phyloP scores from a whole-genome alignment of 2,888 invertebrate genomes.

The Brachyptera putata region DNA sequence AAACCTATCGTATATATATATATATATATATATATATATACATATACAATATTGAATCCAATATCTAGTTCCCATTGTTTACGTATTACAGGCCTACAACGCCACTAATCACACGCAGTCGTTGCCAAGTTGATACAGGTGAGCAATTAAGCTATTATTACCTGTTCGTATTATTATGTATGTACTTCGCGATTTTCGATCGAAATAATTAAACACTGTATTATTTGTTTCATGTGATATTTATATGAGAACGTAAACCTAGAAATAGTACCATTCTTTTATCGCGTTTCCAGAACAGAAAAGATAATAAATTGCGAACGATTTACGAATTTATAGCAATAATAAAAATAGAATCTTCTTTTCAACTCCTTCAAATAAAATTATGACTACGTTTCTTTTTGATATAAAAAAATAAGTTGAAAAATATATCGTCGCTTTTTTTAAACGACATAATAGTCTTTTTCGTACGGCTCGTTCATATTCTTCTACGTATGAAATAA shows the following conservation, averaged over 20 bases:
- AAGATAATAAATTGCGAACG: background rate
- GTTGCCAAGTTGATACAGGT: constrained; percentile 9
- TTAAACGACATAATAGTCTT: constrained; percentile 20
- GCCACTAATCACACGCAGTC: background rate
- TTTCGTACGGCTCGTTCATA: constrained; percentile 7
- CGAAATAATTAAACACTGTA: background rate
- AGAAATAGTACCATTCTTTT: background rate
- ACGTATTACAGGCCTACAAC: background rate
- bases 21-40: no score
- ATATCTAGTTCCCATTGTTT: background rate
- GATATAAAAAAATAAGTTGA: constrained; percentile 13
- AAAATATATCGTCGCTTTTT: constrained; percentile 10
- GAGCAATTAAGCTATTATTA: constrained; percentile 2
- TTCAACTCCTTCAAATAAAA: constrained; percentile 15
- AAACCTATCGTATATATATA: no score
- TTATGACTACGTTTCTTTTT: background rate
- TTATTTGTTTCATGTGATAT: background rate
- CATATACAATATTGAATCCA: background rate
- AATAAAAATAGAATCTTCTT: background rate
- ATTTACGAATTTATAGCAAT: constrained; percentile 11
- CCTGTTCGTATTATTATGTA: no score
- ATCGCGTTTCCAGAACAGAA: background rate
- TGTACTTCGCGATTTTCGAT: background rate
- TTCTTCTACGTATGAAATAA: constrained; percentile 17
- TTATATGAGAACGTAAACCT: background rate